These are phyloP conservation scores for Monochamus saltuarius DNA, from an alignment of 1,140 invertebrate genomes.

Conservation along the genomic window DNA sequence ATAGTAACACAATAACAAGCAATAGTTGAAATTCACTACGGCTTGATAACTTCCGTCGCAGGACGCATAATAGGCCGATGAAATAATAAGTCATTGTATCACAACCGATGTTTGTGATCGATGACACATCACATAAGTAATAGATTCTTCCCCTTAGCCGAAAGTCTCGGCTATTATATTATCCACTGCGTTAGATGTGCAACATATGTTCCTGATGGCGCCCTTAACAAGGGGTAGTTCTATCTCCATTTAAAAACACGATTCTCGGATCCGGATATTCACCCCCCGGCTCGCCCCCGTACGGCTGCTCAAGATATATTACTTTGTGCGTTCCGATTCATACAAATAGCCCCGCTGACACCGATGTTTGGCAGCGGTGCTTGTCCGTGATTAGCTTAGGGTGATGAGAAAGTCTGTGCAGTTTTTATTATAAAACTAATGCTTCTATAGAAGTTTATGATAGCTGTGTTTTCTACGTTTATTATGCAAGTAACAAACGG, in stretches of 20 bases:
- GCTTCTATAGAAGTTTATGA: too few species aligned
- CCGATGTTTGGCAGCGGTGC: too few species aligned
- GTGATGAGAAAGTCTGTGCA: too few species aligned
- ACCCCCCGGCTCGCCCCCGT: conserved; percentile 14
- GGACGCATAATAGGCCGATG: neutral
- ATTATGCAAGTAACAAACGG: too few species aligned
- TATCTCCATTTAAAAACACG: conserved; percentile 25
- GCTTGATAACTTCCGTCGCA: too few species aligned
- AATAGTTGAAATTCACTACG: too few species aligned
- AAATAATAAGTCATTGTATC: conserved; percentile 23
- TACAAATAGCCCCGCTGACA: conserved; percentile 26
- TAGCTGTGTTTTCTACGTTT: too few species aligned
- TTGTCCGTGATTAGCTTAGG: too few species aligned
- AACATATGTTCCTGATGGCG: conserved; percentile 49
- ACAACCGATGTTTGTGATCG: conserved; percentile 35
- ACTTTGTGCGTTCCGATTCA: conserved; percentile 35
- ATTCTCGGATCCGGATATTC: conserved; percentile 22
- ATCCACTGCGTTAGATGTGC: conserved; percentile 48
- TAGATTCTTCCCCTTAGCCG: conserved; percentile 35
- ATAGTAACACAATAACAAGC: too few species aligned
- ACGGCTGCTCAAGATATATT: conserved; percentile 36
- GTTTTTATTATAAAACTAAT: too few species aligned
- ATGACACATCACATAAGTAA: conserved; percentile 31
- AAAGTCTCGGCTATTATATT: conserved; percentile 39
- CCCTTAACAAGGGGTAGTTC: conserved; percentile 41